Conservation (phyloP, 2,113 vertebrate species). For the Phycodurus eques region DNA sequence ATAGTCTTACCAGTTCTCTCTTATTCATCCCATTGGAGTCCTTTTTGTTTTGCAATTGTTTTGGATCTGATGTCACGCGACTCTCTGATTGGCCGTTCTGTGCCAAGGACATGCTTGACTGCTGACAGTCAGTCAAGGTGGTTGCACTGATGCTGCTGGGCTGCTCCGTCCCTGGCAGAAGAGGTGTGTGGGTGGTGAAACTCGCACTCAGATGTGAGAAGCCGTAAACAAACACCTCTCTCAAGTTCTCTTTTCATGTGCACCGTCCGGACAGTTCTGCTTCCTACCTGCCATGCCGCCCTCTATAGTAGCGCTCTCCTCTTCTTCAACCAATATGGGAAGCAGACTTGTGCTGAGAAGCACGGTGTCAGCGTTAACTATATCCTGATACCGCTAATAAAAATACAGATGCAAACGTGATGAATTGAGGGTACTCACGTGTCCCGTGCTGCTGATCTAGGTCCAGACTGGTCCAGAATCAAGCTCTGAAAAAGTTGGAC, state of each 20-base stretch:
- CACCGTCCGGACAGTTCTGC: neutral
- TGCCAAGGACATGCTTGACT: neutral
- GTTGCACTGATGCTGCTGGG: conserved; percentile 7
- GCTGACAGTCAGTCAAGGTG: conserved; percentile 16
- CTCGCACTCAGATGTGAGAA: conserved; percentile 11
- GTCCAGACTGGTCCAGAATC: conserved; percentile 46
- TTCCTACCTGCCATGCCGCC: conserved; percentile 53
- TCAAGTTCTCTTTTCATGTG: neutral
- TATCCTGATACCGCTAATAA: no score
- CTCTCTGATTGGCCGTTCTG: conserved; percentile 29
- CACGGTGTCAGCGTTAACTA: neutral
- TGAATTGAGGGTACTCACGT: conserved; percentile 49
- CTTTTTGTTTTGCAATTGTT: conserved; percentile 31
- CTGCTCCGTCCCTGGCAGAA: conserved; percentile 28
- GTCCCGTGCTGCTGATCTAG: conserved; percentile 53
- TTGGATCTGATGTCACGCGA: conserved; percentile 34
- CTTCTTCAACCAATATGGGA: conserved; percentile 69
- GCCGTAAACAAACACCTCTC: conserved; percentile 16
- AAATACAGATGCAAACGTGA: neutral
- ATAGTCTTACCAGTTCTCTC: conserved; percentile 59
- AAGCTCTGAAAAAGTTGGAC: conserved; percentile 49
- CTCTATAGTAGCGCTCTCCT: conserved; percentile 45
- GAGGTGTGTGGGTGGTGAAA: conserved; percentile 30
- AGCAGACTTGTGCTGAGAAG: conserved; percentile 56
- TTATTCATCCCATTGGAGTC: conserved; percentile 54